Evolutionary conservation across 2,888 invertebrate genomes (phyloP), one percentile per base, ranked within the genome.

Genomic region (Pyrgus malvae): DNA sequence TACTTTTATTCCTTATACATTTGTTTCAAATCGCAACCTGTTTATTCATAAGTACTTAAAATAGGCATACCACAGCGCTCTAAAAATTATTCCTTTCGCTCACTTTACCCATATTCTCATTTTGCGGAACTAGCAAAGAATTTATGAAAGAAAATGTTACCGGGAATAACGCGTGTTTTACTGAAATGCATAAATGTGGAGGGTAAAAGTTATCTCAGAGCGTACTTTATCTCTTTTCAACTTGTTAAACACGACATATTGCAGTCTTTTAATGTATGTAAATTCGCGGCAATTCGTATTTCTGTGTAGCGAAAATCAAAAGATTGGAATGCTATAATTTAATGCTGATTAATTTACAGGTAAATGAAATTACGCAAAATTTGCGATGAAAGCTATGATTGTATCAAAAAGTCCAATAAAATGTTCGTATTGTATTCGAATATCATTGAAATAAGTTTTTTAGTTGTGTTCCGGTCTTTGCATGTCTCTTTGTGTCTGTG

Each of bases 211-310:
- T 38, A 38, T 45, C 38, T 45, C 14, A 31, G 45, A 53, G 29
- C 38, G 23, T 21, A 40, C 40, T 45, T 53, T 53, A 45, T 53
- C 33, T 53, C 38, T 38, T 45, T 53, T 53, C 45, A 45, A 53
- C 44, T 37, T 53, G 27, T 44, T 45, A 53, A 53, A 27, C 53
- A 29, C 45, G 42, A 41, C 49, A 51, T 42, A 35, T 51, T 42
- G 35, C 35, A 42, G 51, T 38, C 31, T 49, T 33, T 40, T 31
- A 45, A 29, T 45, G 44, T 45, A 45, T 45, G 53, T 53, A 53
- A 44, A 53, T 44, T 51, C 27, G 11, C 9, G 37, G 31, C 19
- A 44, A 33, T 51, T 14, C 27, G 40, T 33, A 35, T 42, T 49
- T 49, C 11, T 42, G n/a, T 16, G 11, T 50, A 12, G 23, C 19